These are phyloP conservation scores for Podocnemis expansa DNA, from an alignment of 2,113 vertebrate species.

Conservation along the genomic window DNA sequence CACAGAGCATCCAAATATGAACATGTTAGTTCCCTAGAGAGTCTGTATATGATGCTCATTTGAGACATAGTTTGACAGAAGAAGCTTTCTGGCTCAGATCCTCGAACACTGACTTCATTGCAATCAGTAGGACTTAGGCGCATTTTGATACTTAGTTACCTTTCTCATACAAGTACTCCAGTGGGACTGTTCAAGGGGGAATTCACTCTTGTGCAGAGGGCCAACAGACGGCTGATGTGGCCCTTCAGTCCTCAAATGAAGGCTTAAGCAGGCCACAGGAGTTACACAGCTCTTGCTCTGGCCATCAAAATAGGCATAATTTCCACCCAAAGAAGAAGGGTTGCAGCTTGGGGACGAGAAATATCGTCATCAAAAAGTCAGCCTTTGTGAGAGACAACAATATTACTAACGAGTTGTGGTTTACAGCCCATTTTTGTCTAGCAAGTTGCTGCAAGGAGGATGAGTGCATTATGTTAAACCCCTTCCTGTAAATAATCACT, in stretches of 20 bases:
- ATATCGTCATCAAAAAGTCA: neutral
- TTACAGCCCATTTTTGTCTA: neutral
- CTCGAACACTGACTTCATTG: neutral
- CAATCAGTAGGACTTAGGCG: neutral
- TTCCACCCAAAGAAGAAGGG: neutral
- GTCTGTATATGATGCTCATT: neutral
- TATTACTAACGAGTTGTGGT: neutral
- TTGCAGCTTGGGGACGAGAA: neutral
- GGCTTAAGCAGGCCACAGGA: neutral
- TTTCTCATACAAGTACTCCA: neutral
- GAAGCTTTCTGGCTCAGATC: fast-evolving
- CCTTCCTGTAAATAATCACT: neutral
- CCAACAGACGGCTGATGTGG: neutral
- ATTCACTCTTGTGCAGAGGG: neutral
- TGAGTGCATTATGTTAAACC: neutral
- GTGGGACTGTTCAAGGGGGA: neutral
- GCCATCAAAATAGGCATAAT: neutral
- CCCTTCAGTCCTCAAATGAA: neutral
- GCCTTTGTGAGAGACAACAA: fast-evolving
- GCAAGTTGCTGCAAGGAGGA: neutral
- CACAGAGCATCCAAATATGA: neutral
- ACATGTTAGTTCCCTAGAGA: neutral
- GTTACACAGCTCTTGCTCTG: fast-evolving
- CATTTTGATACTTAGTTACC: too few relatives aligned
- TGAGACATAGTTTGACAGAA: neutral